Evolutionary conservation across 2,113 vertebrate genomes (phyloP).

Genomic region (Seriola quinqueradiata): DNA sequence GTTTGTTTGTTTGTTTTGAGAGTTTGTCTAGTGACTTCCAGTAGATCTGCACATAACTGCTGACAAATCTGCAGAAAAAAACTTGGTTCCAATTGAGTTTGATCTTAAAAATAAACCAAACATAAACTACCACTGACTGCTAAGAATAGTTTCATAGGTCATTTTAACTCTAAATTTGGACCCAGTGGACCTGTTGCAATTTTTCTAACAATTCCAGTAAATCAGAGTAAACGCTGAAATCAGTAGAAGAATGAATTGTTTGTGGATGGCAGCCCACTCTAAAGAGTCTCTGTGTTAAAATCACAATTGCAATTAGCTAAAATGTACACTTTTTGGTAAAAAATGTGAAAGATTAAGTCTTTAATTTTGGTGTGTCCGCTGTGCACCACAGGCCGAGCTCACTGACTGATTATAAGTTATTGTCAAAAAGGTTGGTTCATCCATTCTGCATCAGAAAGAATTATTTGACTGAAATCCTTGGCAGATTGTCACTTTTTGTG

Average conservation of each 20-base stretch:
- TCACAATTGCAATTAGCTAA: neutral
- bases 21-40: neutral
- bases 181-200: neutral
- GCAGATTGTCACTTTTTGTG: neutral
- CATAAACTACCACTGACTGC: neutral
- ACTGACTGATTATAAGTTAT: neutral
- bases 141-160: neutral
- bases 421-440: neutral
- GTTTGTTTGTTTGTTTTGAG: neutral
- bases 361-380: neutral
- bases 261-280: neutral
- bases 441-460: neutral
- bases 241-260: neutral
- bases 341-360: neutral
- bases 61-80: neutral
- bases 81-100: neutral
- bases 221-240: neutral
- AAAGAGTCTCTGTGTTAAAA: neutral
- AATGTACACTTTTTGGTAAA: neutral
- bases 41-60: neutral
- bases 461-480: neutral
- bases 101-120: neutral
- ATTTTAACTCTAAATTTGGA: neutral
- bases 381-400: neutral
- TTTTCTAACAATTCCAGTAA: neutral